Base-by-base conservation (phyloP, 2,888 invertebrate genomes). In the Oscheius sp. region DNA sequence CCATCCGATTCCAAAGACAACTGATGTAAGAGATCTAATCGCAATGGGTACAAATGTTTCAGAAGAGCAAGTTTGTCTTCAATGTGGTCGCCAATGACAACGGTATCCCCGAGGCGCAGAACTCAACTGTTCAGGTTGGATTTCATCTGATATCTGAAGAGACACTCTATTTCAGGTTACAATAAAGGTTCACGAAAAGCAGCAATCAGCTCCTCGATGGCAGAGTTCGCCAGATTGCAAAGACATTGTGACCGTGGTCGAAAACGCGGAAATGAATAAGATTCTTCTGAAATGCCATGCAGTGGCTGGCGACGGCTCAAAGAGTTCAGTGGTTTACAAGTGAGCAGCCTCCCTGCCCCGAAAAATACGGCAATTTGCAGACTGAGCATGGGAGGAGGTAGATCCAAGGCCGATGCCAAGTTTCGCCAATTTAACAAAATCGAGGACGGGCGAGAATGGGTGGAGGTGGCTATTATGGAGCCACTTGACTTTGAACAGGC, bases 51-150 rank as follows among this genome's bases (percentile, higher is more conserved):
- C 56, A 23, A 55, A 56, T 18, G n/a, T 46, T 68, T 49, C 55
- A 80, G 69, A 84, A 84, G 63, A 64, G 69, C 49, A 73, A 83
- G 43, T 89, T 90, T 75, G 73, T 81, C 79, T 91, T 94, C 88
- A 92, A 91, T 80, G 94, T 94, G 12, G 92, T 92, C 78, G 95
- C 94, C n/a, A 91, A 92, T 81, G 95, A 95, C 89, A 92, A 92
- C 89, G 94, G 94, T 0, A 89, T 89, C 23, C 91, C 85, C 0
- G 82, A 90, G 13, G 91, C 92, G 9, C 92, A 92, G 85, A 92
- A 92, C 85, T 92, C 92, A 79, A 91, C 92, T 69, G 94, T 94
- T 77, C 93, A 93, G 88, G n/a, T n/a, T n/a, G n/a, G n/a, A n/a
- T n/a, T n/a, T 92, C 96, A 77, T 92, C 18, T 29, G 13, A 56